Conservation (phyloP, 2,888 invertebrate genomes). For the Invenusta paracnida region DNA sequence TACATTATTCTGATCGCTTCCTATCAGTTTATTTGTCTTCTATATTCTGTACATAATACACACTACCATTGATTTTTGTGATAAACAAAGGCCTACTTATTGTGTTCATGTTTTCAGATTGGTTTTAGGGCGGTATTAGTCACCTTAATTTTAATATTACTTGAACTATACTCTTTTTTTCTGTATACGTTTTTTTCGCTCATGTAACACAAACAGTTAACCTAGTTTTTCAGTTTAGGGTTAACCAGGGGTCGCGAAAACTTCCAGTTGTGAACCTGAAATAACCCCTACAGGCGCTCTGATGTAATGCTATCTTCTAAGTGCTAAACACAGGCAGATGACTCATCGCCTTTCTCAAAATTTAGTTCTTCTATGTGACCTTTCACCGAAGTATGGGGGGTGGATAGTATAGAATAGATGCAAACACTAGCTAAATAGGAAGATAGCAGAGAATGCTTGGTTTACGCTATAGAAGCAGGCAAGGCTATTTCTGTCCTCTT, state of each 20-base stretch:
- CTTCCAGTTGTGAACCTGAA: neutral
- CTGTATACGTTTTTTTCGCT: no score
- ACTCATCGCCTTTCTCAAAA: neutral
- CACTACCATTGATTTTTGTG: conserved; percentile 16
- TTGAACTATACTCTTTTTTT: no score
- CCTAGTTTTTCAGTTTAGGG: no score
- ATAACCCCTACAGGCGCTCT: neutral
- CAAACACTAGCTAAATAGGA: no score
- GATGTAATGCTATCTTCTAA: neutral
- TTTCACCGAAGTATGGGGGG: conserved; percentile 24
- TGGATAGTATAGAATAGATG: no score
- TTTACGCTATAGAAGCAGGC: neutral
- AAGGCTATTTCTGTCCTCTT: neutral
- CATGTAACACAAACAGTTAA: no score
- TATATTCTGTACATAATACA: conserved; percentile 2
- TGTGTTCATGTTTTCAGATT: no score
- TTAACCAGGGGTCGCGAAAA: neutral
- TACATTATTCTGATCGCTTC: neutral
- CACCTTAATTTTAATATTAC: no score
- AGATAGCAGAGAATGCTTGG: no score
- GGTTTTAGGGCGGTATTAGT: no score
- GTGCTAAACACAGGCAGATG: neutral
- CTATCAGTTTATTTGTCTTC: conserved; percentile 25
- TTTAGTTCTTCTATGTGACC: neutral
- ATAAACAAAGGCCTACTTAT: neutral